Base-by-base conservation (phyloP, 2,888 invertebrate species). In the Scrobipalpa atriplicella region DNA sequence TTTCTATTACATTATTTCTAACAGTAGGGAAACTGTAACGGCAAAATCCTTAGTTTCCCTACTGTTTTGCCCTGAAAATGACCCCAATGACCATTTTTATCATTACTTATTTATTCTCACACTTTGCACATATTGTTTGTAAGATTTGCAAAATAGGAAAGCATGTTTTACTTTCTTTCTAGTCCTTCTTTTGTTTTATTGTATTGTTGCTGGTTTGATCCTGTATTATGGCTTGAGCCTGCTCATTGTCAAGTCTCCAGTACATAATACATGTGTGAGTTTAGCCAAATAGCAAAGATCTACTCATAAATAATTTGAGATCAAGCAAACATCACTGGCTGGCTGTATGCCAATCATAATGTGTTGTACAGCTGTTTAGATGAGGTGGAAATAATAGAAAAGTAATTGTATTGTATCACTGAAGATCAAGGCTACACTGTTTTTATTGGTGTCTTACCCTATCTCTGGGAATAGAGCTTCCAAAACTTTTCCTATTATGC, bases 281-380 rank as follows among this genome's bases (percentile, higher is more conserved):
- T 29, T 29, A 21, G 16, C 18, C 9, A 29, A 16, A 21, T 5
- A 52, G 19, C 52, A 39, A 36, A 61, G 61, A 61, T 41, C 18
- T 16, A 39, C 43, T 36, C n/a, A 41, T 47, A 43, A 21, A 62
- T 62, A 43, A 43, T 43, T 19, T 43, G 19, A 19, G 62, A 61
- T 61, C 13, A 43, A 62, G 21, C 43, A 21, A 51, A 11, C n/a
- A 19, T 51, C 3, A 0, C 36, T 58, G 1, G 11, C 38, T 64
- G 54, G 62, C 56, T 38, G 8, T 13, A 8, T 13, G 39, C 62
- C 62, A 63, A 29, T 36, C 36, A 51, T 51, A 51, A 63, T 63
- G 62, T 63, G 36, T 51, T 36, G 43, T 36, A 63, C 51, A 51
- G 62, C 62, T 63, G 62, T 63, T 47, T 63, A 36, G 62, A 63